phyloP scores from a whole-genome alignment of 1,140 invertebrate genomes.

The Apis mellifera region Amel_HAv3.1 CM009945.2:8409001-8409500 shows the following conservation, averaged over 20 bases:
- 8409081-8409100: not conserved
- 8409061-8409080: no score
- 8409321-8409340: not conserved
- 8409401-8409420: no score
- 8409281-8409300: not conserved
- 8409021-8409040: not conserved
- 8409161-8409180: not conserved
- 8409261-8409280: not conserved
- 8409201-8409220: not conserved
- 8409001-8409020: slow-evolving; percentile 82
- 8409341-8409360: no score
- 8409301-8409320: not conserved
- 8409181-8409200: slow-evolving; percentile 7
- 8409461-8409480: no score
- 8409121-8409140: not conserved
- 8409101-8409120: not conserved
- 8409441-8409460: no score
- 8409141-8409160: not conserved
- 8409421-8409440: no score
- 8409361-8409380: not conserved
- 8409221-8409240: no score
- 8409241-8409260: not conserved
- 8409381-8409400: not conserved
- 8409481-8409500: no score
- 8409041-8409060: no score